Conservation (phyloP, 1,140 invertebrate genomes). For the Linepithema humile region DNA sequence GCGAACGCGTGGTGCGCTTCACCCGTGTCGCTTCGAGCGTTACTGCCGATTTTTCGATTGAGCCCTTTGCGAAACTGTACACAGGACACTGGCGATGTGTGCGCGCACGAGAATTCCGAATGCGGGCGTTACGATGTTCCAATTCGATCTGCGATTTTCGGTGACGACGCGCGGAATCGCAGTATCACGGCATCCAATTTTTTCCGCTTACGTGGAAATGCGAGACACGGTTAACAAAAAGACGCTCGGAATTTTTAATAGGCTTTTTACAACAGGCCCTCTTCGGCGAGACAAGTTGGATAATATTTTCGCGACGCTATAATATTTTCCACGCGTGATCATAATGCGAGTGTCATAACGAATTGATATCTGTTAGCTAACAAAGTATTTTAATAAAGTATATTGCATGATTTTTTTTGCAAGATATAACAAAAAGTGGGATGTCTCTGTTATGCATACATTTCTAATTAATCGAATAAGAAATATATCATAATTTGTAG, state of each 20-base stretch:
- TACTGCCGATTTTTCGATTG: constrained; percentile 58
- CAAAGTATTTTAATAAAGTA: neutral
- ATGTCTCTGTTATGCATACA: neutral
- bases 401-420: neutral
- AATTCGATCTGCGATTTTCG: constrained; percentile 56
- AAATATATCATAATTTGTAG: neutral
- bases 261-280: constrained; percentile 30
- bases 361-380: neutral
- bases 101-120: constrained; percentile 47
- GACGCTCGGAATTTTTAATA: constrained; percentile 61
- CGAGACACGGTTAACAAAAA: constrained; percentile 31
- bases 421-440: neutral
- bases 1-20: constrained; percentile 28
- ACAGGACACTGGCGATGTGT: neutral
- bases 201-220: constrained; percentile 16
- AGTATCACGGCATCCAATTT: neutral
- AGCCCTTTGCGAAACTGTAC: constrained; percentile 32
- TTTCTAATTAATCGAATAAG: neutral
- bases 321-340: neutral
- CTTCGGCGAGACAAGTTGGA: constrained; percentile 20
- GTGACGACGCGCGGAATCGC: constrained; percentile 33
- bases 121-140: constrained; percentile 56
- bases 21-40: constrained; percentile 48
- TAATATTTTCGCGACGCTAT: constrained; percentile 4
- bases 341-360: neutral